phyloP scores from a whole-genome alignment of 2,888 invertebrate species.

The Melitaea athalia region DNA sequence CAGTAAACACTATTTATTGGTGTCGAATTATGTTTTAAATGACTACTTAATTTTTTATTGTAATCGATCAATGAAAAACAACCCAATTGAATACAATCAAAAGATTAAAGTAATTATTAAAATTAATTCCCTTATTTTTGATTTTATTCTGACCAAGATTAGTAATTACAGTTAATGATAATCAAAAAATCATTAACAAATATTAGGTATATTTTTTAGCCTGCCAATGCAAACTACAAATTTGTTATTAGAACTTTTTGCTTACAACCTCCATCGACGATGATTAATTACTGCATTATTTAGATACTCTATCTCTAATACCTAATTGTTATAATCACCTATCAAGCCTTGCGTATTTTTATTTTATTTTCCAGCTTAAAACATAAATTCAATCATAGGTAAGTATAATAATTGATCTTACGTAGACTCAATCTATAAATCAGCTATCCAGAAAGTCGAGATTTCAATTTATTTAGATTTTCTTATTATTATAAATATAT shows the following conservation, averaged over 20 bases:
- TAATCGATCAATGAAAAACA: not conserved
- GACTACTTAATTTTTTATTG: not conserved
- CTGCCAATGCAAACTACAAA: not conserved
- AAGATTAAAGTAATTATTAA: not conserved
- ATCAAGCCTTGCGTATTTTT: not conserved
- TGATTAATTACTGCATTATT: not conserved
- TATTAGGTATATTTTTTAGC: not conserved
- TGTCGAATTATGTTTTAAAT: not conserved
- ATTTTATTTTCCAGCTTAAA: not conserved
- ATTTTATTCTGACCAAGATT: too few relatives aligned
- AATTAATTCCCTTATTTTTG: too few relatives aligned
- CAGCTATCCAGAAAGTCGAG: too few relatives aligned
- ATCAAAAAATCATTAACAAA: not conserved
- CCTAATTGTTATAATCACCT: not conserved
- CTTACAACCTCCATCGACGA: not conserved
- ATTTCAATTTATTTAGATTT: too few relatives aligned
- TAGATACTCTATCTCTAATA: not conserved
- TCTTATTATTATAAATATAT: too few relatives aligned
- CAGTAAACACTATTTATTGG: constrained; percentile 2
- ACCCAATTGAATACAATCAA: not conserved
- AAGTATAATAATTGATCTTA: too few relatives aligned
- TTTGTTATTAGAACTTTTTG: not conserved
- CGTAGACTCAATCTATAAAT: too few relatives aligned
- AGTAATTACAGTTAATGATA: too few relatives aligned
- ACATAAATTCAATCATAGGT: not conserved